Evolutionary conservation across 2,888 invertebrate genomes (phyloP), one percentile per base, ranked within the genome.

Genomic region (Drosophila formosana): DNA sequence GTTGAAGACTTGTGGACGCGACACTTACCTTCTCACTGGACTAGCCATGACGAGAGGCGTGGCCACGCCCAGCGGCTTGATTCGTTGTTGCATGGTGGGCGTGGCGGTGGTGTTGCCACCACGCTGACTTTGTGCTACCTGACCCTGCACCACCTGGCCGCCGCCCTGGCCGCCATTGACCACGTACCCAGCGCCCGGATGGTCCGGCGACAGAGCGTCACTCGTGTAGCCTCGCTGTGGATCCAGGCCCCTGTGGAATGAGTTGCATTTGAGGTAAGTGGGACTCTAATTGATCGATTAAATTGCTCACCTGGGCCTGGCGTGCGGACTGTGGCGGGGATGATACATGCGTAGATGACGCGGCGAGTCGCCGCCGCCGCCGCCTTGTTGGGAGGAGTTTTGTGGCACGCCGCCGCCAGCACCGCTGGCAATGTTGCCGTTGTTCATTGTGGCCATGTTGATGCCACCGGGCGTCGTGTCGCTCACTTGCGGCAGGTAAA

Each of bases 41-140:
- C 97, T 97, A 93, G 95, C 96, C 94, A 97, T 94, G 7, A 97
- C 96, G 62, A 97, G 94, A 41, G 97, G 97, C 74, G 97, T 97
- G 66, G 97, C 97, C 80, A 97, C 97, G 56, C 97, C 97, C 66
- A 97, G 94, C 68, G 97, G 96, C 93, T 97, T 97, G 90, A 97
- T 96, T 90, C 97, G 94, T 93, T 97, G 97, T 92, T 97, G 97
- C 96, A 97, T 96, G 55, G 97, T 97, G 63, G 97, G 97, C 89
- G 97, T 96, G 61, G 92, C 92, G 62, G 88, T 94, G 91, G 90
- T 83, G 37, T 77, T 93, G 75, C 88, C 92, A 91, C 82, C 94
- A 93, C 80, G 94, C 13, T 78, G 77, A 93, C 86, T 94, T 93
- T 85, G 94, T 93, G 92, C 93, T 93, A 77, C 87, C 75, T 86